Percentiles rank a stretch among this genome's conserved stretches.
These are phyloP conservation scores for Nemurella pictetii DNA, from an alignment of 2,888 invertebrate genomes.

Conservation along the genomic window DNA sequence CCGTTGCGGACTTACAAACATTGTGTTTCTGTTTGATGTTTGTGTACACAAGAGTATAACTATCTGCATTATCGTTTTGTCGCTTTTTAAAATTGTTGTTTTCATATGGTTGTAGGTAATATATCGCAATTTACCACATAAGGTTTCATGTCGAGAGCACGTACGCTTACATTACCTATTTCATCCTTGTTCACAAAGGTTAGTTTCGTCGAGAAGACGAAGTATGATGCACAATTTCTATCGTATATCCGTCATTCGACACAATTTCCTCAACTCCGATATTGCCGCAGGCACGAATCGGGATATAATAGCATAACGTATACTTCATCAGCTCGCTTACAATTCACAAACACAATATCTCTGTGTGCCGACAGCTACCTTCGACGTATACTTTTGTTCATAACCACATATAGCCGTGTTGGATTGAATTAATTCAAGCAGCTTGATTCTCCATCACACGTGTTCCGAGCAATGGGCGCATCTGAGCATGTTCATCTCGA, in stretches of 20 bases:
- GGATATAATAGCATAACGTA: too few relatives aligned
- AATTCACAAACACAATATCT: too few relatives aligned
- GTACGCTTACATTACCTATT: neutral
- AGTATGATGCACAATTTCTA: neutral
- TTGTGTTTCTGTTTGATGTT: too few relatives aligned
- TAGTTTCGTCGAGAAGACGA: neutral
- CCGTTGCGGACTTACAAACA: too few relatives aligned
- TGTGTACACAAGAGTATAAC: too few relatives aligned
- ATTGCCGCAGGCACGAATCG: neutral
- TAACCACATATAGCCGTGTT: neutral
- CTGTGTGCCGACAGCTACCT: neutral
- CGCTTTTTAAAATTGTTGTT: too few relatives aligned
- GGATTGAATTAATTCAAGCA: neutral
- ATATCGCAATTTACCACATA: neutral
- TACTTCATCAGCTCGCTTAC: neutral
- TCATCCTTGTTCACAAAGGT: neutral
- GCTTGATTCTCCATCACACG: neutral
- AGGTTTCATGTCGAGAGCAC: neutral
- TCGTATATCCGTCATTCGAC: neutral
- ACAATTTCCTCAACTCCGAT: neutral
- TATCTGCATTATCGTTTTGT: too few relatives aligned
- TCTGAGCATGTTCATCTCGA: neutral
- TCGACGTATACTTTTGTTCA: neutral
- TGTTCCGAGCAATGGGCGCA: neutral
- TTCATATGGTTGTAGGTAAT: neutral